A percentile compares a stretch with the other conserved stretches of the same genome.
Evolutionary conservation across 2,797 vertebrate genomes (phyloP).

Genomic region (Enteromius unitaeniatus): DNA sequence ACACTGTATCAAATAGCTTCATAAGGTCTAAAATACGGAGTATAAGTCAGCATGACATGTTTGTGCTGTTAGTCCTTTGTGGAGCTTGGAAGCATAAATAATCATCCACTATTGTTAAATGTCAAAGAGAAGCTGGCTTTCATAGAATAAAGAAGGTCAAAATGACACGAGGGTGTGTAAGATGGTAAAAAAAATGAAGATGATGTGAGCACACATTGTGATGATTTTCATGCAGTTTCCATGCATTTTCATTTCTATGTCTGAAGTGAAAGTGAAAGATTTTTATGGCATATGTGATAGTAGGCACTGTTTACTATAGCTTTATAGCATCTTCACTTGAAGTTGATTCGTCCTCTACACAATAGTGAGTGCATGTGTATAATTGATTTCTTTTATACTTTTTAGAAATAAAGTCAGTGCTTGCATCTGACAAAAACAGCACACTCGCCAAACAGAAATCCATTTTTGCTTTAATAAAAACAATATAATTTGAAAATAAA

Average conservation of each 20-base stretch:
- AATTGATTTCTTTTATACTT: neutral
- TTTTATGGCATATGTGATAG: neutral
- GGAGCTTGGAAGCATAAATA: neutral
- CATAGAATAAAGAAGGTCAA: neutral
- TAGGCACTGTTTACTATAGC: neutral
- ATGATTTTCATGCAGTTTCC: neutral
- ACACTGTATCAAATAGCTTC: neutral
- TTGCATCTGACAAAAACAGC: constrained; percentile 38
- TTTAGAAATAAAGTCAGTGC: neutral
- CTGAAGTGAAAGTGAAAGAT: neutral
- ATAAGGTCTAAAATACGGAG: neutral
- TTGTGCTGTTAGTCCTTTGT: neutral
- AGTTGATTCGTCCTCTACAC: neutral
- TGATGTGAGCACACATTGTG: neutral
- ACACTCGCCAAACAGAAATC: constrained; percentile 41
- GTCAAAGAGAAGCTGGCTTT: neutral
- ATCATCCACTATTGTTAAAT: neutral
- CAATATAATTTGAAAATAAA: constrained; percentile 96
- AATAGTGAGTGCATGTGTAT: neutral
- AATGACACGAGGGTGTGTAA: neutral
- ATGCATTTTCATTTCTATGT: neutral
- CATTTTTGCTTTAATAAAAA: constrained; percentile 85
- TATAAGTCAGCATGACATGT: neutral
- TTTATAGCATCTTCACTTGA: neutral
- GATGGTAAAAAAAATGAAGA: neutral